Base-by-base conservation (phyloP, 1,140 invertebrate species). In the Tetragnatha versicolor region DNA sequence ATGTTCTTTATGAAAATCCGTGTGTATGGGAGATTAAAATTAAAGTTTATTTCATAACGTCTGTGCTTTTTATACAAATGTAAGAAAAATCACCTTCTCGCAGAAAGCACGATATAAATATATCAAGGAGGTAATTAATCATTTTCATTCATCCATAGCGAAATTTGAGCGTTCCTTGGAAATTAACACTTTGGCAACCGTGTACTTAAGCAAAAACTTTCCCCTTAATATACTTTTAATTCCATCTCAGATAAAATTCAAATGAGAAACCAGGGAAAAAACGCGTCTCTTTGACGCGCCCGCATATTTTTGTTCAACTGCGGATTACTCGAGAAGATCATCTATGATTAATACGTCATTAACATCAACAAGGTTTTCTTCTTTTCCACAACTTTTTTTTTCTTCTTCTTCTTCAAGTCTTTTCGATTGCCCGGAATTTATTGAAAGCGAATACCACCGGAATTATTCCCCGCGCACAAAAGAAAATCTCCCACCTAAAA, bases 331-430 rank as follows among this genome's bases (percentile, higher is more conserved):
- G n/a, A 14, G 31, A 53, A 70, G 68, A 70, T 70, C 47, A 70
- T 70, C 68, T 70, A 70, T 70, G 68, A 70, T 70, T 70, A 70
- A 37, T 53, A 25, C 49, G 68, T 55, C 65, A 68, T 68, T 68
- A 53, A 49, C 51, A 53, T 37, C 47, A 22, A 53, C 33, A 53
- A 70, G 31, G 39, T 70, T 37, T 37, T 70, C 33, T 65, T 42
- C 9, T 5, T 3, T 27, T 27, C 12, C 27, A n/a, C n/a, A 3
- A 27, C 27, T 39, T 27, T 45, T 45, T 45, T 17, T 39, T 42
- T 42, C 22, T 39, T 6, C 55, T 53, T 17, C 45, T 35, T 33
- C 33, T 33, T 33, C 37, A 17, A 14, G 51, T 33, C 37, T 68
- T 33, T 68, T 33, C 55, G 29, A 58, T 33, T 63, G 17, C 37